Evolutionary conservation across 2,113 vertebrate genomes (phyloP).

Genomic region (Emydura subglobosa): DNA sequence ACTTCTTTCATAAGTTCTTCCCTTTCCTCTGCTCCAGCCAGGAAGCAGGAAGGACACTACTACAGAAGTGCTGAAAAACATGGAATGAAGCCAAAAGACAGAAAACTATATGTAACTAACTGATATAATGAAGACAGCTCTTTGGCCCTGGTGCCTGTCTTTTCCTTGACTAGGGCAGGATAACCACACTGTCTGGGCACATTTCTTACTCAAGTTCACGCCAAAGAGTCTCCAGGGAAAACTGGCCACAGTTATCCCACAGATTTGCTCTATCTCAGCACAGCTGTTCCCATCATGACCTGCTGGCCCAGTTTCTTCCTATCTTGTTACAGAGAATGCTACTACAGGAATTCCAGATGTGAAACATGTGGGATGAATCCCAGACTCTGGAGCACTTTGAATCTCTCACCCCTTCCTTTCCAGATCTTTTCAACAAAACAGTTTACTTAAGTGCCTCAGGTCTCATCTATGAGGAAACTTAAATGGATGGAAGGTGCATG

Average conservation of each 20-base stretch:
- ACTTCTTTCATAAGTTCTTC: constrained; percentile 28
- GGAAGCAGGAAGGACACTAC: not conserved
- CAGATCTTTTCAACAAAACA: not conserved
- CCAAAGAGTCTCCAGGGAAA: not conserved
- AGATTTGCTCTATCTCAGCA: constrained; percentile 8
- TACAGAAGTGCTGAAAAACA: constrained; percentile 25
- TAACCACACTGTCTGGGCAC: not conserved
- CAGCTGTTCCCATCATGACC: constrained; percentile 52
- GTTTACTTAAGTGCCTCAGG: not conserved
- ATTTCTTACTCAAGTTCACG: constrained; percentile 17
- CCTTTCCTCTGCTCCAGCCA: not conserved
- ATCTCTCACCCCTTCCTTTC: not conserved
- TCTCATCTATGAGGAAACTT: not conserved
- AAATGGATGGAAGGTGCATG: not conserved
- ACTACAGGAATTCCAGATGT: constrained; percentile 30
- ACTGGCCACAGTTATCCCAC: not conserved
- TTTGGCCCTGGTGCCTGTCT: not conserved
- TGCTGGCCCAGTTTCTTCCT: constrained; percentile 39
- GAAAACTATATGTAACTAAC: constrained; percentile 16
- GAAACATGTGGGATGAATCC: not conserved
- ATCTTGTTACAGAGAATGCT: not conserved
- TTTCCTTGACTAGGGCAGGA: not conserved
- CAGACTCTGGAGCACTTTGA: not conserved
- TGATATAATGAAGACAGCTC: not conserved
- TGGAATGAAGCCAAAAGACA: constrained; percentile 26